Evolutionary conservation across 2,797 vertebrate genomes (phyloP).

Genomic region (Borostomias antarcticus): DNA sequence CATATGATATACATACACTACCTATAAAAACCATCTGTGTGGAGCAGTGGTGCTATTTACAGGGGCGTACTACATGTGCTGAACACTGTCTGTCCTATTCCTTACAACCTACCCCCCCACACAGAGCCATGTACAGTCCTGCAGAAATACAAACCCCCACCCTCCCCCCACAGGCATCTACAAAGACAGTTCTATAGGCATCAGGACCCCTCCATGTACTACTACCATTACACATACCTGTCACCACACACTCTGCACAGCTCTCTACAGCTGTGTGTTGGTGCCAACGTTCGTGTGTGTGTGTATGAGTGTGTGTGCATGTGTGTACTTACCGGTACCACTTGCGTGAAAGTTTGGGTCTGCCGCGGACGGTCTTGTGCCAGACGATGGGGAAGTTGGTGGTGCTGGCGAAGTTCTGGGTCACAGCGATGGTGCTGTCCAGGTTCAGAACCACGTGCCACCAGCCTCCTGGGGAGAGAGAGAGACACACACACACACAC

Average conservation of each 20-base stretch:
- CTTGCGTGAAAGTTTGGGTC: conserved; percentile 93
- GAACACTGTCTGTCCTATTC: too few relatives aligned
- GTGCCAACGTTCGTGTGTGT: not conserved
- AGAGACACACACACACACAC: not conserved
- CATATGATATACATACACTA: too few relatives aligned
- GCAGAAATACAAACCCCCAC: not conserved
- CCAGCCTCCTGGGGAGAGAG: conserved; percentile 85
- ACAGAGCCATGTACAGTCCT: not conserved
- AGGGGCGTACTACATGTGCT: too few relatives aligned
- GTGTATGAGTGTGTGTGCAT: not conserved
- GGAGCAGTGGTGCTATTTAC: too few relatives aligned
- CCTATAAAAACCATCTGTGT: too few relatives aligned
- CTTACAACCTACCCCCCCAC: too few relatives aligned
- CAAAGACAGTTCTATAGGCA: not conserved
- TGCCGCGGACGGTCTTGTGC: conserved; percentile 96
- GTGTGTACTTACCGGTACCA: conserved; percentile 89
- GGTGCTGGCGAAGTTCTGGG: conserved; percentile 95
- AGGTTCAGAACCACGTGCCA: conserved; percentile 98
- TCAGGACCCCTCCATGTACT: not conserved
- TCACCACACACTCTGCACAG: not conserved
- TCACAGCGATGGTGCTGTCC: conserved; percentile 93
- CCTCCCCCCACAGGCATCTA: not conserved
- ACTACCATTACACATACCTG: not conserved
- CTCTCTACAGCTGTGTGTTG: not conserved
- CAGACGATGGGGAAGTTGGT: conserved; percentile 97